Conservation (phyloP, 2,113 vertebrate genomes). For the Spea multiplicata region DNA sequence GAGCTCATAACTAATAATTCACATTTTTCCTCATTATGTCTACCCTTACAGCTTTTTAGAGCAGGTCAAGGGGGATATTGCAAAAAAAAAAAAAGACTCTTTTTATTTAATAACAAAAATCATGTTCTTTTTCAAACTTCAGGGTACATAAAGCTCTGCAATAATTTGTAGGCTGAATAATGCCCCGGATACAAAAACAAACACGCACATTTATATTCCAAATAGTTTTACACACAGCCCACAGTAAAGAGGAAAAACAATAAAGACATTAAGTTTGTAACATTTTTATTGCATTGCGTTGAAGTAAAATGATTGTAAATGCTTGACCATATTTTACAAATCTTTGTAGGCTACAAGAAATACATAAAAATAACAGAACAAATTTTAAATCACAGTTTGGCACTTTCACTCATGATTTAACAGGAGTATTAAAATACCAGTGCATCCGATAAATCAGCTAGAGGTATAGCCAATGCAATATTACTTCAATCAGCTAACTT, state of each 20-base stretch:
- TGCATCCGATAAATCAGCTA: constrained; percentile 16
- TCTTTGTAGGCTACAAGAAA: constrained; percentile 24
- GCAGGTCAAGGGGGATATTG: no score
- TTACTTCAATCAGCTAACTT: constrained; percentile 12
- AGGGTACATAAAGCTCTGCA: constrained; percentile 17
- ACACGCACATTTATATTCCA: constrained; percentile 12
- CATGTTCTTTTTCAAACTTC: constrained; percentile 17
- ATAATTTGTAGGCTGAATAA: constrained; percentile 31
- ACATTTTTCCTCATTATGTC: no score
- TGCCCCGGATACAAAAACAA: constrained; percentile 16
- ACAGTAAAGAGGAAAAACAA: constrained; percentile 25
- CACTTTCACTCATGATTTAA: constrained; percentile 26
- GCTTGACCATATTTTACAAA: constrained; percentile 27
- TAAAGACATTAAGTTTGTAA: constrained; percentile 23
- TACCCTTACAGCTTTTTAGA: no score
- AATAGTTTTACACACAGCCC: constrained; percentile 10
- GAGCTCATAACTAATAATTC: no score
- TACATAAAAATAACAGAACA: constrained; percentile 26
- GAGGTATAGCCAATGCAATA: not conserved
- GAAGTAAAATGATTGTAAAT: constrained; percentile 35
- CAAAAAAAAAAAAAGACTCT: no score
- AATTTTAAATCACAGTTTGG: constrained; percentile 32
- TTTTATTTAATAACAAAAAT: not conserved
- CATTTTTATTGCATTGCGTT: constrained; percentile 40
- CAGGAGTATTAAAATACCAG: constrained; percentile 22